These are phyloP conservation scores for Bicyclus anynana DNA, from an alignment of 1,140 invertebrate species.

Conservation along the genomic window DNA sequence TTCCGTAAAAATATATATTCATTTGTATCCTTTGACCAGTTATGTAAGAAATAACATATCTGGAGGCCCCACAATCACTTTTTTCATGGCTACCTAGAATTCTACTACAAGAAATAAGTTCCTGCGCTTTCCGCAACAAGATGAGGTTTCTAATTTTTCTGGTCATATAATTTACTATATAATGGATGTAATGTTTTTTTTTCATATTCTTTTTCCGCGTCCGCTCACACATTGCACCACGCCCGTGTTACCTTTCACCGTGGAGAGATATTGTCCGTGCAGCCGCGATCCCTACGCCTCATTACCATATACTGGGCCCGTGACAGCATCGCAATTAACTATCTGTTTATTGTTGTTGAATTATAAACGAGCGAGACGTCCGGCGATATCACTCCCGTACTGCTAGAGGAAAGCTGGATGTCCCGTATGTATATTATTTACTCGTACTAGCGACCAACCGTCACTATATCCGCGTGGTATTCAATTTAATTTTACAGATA, in stretches of 20 bases:
- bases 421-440: slow-evolving; percentile 14
- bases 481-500: no score
- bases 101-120: no score
- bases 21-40: no score
- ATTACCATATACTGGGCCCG: slow-evolving; percentile 74
- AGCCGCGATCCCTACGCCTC: slow-evolving; percentile 68
- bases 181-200: neutral
- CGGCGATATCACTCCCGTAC: slow-evolving; percentile 63
- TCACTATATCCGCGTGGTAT: no score
- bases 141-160: no score
- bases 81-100: no score
- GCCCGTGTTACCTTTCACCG: slow-evolving; percentile 65
- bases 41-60: no score
- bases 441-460: no score
- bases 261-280: slow-evolving; percentile 70
- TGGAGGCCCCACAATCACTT: no score
- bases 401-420: slow-evolving; percentile 38
- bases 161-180: no score
- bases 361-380: slow-evolving; percentile 58
- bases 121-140: no score
- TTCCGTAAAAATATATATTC: no score
- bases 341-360: slow-evolving; percentile 75
- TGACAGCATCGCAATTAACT: slow-evolving; percentile 75
- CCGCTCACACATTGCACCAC: slow-evolving; percentile 23
- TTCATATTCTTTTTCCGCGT: neutral